These are phyloP conservation scores for Siphonodentalium dalli DNA, from an alignment of 2,888 invertebrate genomes.

Conservation along the genomic window DNA sequence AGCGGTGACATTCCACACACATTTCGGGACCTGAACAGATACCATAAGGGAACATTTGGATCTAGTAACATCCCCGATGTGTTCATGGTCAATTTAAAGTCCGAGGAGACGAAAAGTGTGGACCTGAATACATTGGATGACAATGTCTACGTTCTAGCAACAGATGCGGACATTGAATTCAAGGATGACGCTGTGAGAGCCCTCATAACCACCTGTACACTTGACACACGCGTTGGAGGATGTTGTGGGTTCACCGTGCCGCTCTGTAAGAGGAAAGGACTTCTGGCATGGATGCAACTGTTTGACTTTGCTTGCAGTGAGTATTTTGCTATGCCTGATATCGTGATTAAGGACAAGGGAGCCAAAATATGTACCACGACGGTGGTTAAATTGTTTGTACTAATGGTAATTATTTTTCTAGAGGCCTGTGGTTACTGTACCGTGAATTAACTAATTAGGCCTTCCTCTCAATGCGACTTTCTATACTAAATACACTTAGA, in stretches of 20 bases:
- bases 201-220: slow-evolving; percentile 34
- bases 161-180: slow-evolving; percentile 50
- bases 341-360: not conserved
- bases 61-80: too few species aligned
- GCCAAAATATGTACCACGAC: too few species aligned
- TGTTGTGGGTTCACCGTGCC: slow-evolving; percentile 48
- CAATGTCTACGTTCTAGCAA: slow-evolving; percentile 44
- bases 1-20: too few species aligned
- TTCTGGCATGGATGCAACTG: slow-evolving; percentile 46
- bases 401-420: too few species aligned
- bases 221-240: slow-evolving; percentile 37
- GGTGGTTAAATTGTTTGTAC: too few species aligned
- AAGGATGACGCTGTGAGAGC: slow-evolving; percentile 35
- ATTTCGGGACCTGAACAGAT: too few species aligned
- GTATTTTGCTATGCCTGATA: not conserved
- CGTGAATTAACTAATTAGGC: too few species aligned
- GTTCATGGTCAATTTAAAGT: not conserved
- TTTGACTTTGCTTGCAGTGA: slow-evolving; percentile 49
- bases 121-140: slow-evolving; percentile 20
- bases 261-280: slow-evolving; percentile 34
- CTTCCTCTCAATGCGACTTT: too few species aligned
- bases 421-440: too few species aligned
- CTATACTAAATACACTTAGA: too few species aligned
- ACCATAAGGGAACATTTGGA: too few species aligned
- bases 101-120: too few species aligned